phyloP scores from a whole-genome alignment of 2,113 vertebrate genomes.

The Todiramphus saurophagus region DNA sequence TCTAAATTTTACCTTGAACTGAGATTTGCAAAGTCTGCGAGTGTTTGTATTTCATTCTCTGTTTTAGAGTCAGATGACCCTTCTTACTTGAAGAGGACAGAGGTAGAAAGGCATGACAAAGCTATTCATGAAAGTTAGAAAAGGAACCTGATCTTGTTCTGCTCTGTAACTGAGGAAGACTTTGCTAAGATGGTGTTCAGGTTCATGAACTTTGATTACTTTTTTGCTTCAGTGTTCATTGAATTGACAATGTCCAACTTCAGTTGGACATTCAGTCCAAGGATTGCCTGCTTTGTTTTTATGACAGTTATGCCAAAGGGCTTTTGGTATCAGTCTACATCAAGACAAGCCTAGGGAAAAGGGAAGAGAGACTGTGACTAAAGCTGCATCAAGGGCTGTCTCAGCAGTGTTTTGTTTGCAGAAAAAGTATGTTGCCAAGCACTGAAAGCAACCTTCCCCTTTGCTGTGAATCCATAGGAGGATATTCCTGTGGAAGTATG shows the following conservation, averaged over 20 bases:
- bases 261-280: background rate
- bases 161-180: background rate
- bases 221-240: background rate
- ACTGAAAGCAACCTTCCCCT: background rate
- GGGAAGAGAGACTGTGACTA: background rate
- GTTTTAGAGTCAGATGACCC: background rate
- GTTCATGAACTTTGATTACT: background rate
- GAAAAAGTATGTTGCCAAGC: background rate
- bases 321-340: background rate
- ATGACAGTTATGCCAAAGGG: background rate
- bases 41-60: background rate
- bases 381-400: background rate
- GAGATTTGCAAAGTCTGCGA: background rate
- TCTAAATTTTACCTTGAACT: background rate
- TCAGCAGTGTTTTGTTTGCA: background rate
- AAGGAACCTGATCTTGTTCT: background rate
- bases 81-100: background rate
- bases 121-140: background rate
- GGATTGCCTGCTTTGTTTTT: background rate
- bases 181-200: background rate
- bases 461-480: background rate
- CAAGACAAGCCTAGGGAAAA: background rate
- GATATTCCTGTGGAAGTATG: background rate
- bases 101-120: background rate
- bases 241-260: too few species aligned